phyloP scores from a whole-genome alignment of 1,140 invertebrate species.

The Parasteatoda tepidariorum region DNA sequence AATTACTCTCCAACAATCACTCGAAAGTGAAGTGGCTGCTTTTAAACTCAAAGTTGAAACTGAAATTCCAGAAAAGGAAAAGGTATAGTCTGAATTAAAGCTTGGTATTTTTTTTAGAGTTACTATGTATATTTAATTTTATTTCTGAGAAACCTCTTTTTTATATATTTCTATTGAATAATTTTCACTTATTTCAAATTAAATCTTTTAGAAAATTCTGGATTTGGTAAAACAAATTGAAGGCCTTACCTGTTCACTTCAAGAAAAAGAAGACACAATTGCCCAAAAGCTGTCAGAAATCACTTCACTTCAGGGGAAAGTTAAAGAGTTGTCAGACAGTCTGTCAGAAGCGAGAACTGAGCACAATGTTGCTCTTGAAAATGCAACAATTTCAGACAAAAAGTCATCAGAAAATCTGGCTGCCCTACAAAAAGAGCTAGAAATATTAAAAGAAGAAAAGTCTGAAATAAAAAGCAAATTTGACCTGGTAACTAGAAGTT shows the following conservation, averaged over 20 bases:
- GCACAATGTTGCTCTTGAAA: neutral
- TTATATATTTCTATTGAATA: neutral
- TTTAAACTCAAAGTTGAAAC: constrained; percentile 13
- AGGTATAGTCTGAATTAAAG: constrained; percentile 5
- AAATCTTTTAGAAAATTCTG: constrained; percentile 41
- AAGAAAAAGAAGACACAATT: constrained; percentile 31
- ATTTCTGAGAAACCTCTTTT: neutral
- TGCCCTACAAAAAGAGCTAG: neutral
- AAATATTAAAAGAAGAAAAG: constrained; percentile 12
- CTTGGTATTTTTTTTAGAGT: too few relatives aligned
- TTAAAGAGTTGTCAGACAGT: neutral
- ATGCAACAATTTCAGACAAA: neutral
- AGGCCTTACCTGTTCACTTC: neutral
- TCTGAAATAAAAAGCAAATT: neutral
- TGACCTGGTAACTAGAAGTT: neutral
- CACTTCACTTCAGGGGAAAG: neutral
- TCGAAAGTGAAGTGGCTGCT: constrained; percentile 17
- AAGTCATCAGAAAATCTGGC: constrained; percentile 19
- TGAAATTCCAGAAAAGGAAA: constrained; percentile 9
- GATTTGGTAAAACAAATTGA: constrained; percentile 25
- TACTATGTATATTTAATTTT: neutral
- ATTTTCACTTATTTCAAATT: neutral
- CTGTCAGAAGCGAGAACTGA: neutral
- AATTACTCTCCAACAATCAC: neutral
- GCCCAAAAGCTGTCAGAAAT: constrained; percentile 1